Conservation (phyloP, 2,888 invertebrate genomes). For the Oscheius sp. region DNA sequence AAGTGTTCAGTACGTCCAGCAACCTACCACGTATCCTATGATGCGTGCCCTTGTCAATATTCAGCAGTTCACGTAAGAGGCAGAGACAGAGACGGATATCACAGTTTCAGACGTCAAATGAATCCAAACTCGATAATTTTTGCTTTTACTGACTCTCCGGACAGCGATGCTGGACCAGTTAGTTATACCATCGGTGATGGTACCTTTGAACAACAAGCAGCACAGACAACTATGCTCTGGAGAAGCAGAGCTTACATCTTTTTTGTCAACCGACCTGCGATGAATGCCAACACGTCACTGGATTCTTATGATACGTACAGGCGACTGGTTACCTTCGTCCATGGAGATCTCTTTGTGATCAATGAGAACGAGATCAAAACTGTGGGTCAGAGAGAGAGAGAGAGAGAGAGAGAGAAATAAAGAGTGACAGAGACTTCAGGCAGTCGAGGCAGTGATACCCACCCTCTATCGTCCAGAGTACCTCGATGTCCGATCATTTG, state of each 20-base stretch:
- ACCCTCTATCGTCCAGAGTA: slow-evolving; percentile 4
- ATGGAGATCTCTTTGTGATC: slow-evolving; percentile 22
- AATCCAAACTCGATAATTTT: slow-evolving; percentile 39
- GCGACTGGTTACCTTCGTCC: slow-evolving; percentile 2
- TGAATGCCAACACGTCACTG: background rate
- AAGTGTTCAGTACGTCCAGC: background rate
- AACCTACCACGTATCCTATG: background rate
- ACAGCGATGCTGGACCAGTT: slow-evolving; percentile 36
- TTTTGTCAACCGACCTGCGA: background rate
- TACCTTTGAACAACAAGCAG: slow-evolving; percentile 37
- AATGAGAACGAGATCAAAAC: slow-evolving; percentile 13
- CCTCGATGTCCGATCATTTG: slow-evolving; percentile 19
- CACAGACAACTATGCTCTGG: slow-evolving; percentile 46
- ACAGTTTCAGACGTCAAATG: slow-evolving; percentile 31
- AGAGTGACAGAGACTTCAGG: background rate
- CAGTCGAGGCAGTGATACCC: background rate
- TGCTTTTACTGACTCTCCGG: slow-evolving; percentile 40
- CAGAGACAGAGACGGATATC: background rate
- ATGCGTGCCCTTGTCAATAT: slow-evolving; percentile 5
- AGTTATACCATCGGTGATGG: slow-evolving; percentile 40
- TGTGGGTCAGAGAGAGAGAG: background rate
- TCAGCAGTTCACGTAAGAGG: slow-evolving; percentile 26
- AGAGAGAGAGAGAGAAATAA: background rate
- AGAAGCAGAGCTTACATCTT: slow-evolving; percentile 40
- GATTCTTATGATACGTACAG: slow-evolving; percentile 18